Percentiles rank a stretch among this genome's conserved stretches.
Conservation (phyloP, 2,888 invertebrate species). For the Diplazon laetatorius region DNA sequence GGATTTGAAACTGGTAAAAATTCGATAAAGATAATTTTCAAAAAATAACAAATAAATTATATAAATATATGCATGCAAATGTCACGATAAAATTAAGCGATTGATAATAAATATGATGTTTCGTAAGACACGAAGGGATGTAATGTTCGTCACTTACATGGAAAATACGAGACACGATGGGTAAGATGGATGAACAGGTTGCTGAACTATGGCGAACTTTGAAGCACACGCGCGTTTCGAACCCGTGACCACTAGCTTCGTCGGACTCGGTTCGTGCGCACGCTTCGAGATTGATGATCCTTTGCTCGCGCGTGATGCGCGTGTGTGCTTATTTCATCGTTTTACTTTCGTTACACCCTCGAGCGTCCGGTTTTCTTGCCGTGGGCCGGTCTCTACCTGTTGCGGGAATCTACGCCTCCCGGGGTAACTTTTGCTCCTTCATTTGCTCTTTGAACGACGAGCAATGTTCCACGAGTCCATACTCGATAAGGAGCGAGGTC, state of each 20-base stretch:
- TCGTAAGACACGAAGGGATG: neutral
- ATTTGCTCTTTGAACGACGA: constrained; percentile 20
- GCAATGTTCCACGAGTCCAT: constrained; percentile 30
- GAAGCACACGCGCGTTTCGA: constrained; percentile 50
- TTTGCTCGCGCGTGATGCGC: constrained; percentile 63
- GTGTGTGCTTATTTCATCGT: constrained; percentile 50
- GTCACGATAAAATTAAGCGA: too few relatives aligned
- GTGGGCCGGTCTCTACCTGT: constrained; percentile 34
- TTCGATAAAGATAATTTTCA: too few relatives aligned
- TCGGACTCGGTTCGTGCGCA: constrained; percentile 45
- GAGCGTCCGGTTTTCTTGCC: constrained; percentile 59
- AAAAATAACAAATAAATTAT: too few relatives aligned
- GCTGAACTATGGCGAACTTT: constrained; percentile 76
- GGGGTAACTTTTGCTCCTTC: constrained; percentile 19
- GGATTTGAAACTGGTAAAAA: too few relatives aligned
- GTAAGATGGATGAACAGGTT: constrained; percentile 72
- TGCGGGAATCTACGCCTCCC: constrained; percentile 22
- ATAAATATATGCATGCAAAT: too few relatives aligned
- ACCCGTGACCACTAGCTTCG: constrained; percentile 67
- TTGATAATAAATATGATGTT: too few relatives aligned
- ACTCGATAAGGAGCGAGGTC: constrained; percentile 56
- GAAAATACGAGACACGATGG: constrained; percentile 71
- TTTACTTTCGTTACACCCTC: constrained; percentile 39
- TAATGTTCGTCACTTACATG: neutral
- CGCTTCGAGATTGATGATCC: constrained; percentile 72